These are phyloP conservation scores for Cyprinodon tularosa DNA, from an alignment of 2,113 vertebrate species.

Conservation along the genomic window DNA sequence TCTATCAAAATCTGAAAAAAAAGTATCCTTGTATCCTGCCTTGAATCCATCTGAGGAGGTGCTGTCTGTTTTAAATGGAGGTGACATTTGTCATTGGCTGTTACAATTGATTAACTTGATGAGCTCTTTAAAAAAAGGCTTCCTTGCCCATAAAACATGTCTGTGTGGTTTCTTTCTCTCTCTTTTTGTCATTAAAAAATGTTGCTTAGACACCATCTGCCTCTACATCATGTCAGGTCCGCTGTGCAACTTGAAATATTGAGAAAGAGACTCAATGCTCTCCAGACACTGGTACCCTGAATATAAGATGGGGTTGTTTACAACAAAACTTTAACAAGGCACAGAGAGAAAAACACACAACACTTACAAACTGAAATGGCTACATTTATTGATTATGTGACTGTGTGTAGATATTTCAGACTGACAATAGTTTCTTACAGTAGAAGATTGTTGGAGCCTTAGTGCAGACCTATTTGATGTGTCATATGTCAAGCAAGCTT, in stretches of 20 bases:
- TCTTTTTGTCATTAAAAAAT: constrained; percentile 25
- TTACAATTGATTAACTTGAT: constrained; percentile 62
- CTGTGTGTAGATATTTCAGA: constrained; percentile 1
- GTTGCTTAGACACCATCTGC: constrained; percentile 62
- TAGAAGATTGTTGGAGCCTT: not conserved
- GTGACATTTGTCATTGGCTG: constrained; percentile 49
- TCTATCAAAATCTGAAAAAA: constrained; percentile 42
- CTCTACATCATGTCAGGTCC: constrained; percentile 31
- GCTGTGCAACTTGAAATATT: constrained; percentile 46
- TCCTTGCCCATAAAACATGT: constrained; percentile 46
- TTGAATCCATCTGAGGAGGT: constrained; percentile 27
- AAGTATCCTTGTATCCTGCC: constrained; percentile 16
- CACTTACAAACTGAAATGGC: not conserved
- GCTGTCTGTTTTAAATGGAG: constrained; percentile 41
- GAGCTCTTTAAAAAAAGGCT: constrained; percentile 36
- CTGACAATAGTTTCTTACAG: not conserved
- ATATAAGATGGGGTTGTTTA: constrained; percentile 16
- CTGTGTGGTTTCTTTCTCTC: constrained; percentile 34
- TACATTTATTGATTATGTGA: constrained; percentile 5
- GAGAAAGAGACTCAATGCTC: constrained; percentile 37
- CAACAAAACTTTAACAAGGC: constrained; percentile 13
- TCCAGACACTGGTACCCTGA: constrained; percentile 22
- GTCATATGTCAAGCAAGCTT: not conserved
- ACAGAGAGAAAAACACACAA: constrained; percentile 1
- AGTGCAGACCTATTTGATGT: not conserved